Evolutionary conservation across 2,797 vertebrate species (phyloP), one percentile per base, ranked within the genome.

Genomic region (Glyptemys insculpta): DNA sequence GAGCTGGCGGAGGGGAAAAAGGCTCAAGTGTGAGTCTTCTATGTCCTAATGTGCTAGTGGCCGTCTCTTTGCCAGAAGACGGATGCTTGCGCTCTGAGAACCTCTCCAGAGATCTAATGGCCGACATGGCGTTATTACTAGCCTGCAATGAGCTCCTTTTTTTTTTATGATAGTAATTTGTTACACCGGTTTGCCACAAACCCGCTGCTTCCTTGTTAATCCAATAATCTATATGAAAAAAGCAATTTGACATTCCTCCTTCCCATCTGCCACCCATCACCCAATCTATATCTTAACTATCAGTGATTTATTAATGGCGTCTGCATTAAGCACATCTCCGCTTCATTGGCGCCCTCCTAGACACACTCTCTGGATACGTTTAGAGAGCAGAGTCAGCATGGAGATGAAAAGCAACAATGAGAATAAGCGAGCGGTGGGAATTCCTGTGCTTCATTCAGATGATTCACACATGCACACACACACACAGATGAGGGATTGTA

Each of bases 191-290:
- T 98, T 98, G 96, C 97, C 97, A 98, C 97, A 98, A 97, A 97
- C 97, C 97, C 96, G 88, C 97, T 98, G 98, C 97, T 98, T 98
- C 97, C 98, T 98, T 98, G 98, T 98, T 98, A 98, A 98, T 98
- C 97, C 97, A 98, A 98, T 98, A 98, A 98, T 98, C 98, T 98
- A 98, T 98, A 98, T 98, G 98, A 98, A 98, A 98, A 98, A 98
- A 98, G 98, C 98, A 98, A 98, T 98, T 98, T 98, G 98, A 98
- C 92, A 89, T 98, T 98, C 97, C 98, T 98, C 96, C 97, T 98
- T 98, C 97, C 98, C 98, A 98, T 98, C 98, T 98, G 98, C 98
- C 44, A 56, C 97, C 97, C 98, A 98, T 98, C 98, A 98, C 98
- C 98, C 97, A 98, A 98, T 98, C 98, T 98, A 97, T 98, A 98